Evolutionary conservation across 1,140 invertebrate genomes (phyloP).

Genomic region (Halyomorpha halys): DNA sequence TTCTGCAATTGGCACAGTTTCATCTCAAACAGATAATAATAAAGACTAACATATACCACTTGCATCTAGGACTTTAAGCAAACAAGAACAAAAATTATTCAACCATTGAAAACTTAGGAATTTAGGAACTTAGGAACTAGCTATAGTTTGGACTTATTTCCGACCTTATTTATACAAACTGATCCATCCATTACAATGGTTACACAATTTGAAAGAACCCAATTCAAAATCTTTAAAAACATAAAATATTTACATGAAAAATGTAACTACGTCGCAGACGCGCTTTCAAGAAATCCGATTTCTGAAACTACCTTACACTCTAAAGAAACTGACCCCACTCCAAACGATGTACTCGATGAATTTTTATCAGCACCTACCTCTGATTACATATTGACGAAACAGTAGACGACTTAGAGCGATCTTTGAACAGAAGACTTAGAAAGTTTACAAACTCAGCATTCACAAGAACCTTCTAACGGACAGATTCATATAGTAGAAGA

Average conservation of each 20-base stretch:
- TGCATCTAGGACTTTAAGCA: slow-evolving; percentile 32
- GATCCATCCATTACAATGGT: slow-evolving; percentile 41
- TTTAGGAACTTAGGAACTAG: slow-evolving; percentile 45
- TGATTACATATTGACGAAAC: too few species aligned
- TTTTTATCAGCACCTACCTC: too few species aligned
- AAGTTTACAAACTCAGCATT: too few species aligned
- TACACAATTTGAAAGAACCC: slow-evolving; percentile 35
- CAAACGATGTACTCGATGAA: too few species aligned
- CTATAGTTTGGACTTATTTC: slow-evolving; percentile 41
- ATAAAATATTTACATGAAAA: too few species aligned
- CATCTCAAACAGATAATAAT: slow-evolving; percentile 33
- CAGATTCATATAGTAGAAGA: neutral
- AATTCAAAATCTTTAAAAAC: slow-evolving; percentile 23
- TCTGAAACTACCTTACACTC: too few species aligned
- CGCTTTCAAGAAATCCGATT: too few species aligned
- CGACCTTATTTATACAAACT: slow-evolving; percentile 40
- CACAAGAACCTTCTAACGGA: neutral
- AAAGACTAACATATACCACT: slow-evolving; percentile 34
- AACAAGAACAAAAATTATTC: slow-evolving; percentile 32
- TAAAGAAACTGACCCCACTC: too few species aligned
- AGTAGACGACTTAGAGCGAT: too few species aligned
- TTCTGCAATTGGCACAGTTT: slow-evolving; percentile 34
- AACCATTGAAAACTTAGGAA: slow-evolving; percentile 36
- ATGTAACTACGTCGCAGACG: too few species aligned
- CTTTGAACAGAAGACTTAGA: too few species aligned